These are phyloP conservation scores for Allolobophora icterica DNA, from an alignment of 2,888 invertebrate genomes.

Conservation along the genomic window DNA sequence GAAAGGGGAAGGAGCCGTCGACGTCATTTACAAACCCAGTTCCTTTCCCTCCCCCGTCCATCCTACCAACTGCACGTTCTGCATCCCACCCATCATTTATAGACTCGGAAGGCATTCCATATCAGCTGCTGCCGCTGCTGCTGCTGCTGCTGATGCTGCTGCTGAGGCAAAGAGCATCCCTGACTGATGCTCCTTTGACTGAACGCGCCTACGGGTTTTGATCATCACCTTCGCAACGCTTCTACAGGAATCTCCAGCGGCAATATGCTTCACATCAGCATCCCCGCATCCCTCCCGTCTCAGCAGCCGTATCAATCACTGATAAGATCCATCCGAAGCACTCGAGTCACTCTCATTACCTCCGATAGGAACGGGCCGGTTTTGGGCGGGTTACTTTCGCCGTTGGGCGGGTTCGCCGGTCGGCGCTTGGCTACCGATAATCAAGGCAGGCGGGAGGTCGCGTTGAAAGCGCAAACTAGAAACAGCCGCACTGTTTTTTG, in stretches of 20 bases:
- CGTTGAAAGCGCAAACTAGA: neutral
- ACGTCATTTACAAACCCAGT: neutral
- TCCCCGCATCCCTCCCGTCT: neutral
- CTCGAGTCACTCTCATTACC: constrained; percentile 17
- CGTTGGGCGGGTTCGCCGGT: constrained; percentile 24
- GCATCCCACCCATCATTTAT: neutral
- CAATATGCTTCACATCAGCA: neutral
- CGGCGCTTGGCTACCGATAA: neutral
- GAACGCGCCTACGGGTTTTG: neutral
- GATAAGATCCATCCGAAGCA: neutral
- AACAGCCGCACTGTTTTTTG: neutral
- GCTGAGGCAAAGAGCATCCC: neutral
- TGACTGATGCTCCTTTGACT: neutral
- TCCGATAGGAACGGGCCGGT: neutral
- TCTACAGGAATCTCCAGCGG: neutral
- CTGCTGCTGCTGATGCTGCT: neutral
- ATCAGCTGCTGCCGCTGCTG: neutral
- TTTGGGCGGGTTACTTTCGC: constrained; percentile 20
- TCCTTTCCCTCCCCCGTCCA: neutral
- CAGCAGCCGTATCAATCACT: constrained; percentile 6
- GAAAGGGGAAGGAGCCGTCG: neutral
- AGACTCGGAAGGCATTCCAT: neutral
- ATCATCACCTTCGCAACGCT: neutral
- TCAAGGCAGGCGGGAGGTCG: constrained; percentile 19
- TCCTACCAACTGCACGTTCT: neutral